Evolutionary conservation across 2,113 vertebrate genomes (phyloP).

Genomic region (Orcinus orca): DNA sequence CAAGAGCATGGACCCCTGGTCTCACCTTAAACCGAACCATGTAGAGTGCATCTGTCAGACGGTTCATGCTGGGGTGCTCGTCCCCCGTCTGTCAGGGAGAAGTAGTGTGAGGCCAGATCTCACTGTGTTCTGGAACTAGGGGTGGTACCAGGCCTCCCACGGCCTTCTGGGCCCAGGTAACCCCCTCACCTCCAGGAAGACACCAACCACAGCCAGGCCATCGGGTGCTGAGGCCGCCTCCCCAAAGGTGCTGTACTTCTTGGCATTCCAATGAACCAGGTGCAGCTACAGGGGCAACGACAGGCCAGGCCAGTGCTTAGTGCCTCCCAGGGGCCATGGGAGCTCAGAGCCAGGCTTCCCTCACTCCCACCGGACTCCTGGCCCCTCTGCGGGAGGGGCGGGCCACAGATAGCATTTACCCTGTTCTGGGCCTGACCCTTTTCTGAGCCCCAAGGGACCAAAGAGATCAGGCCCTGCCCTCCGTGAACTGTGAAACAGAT

Average conservation of each 20-base stretch:
- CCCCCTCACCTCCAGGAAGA: constrained; percentile 93
- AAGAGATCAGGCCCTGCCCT: not conserved
- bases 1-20: not conserved
- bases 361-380: not conserved
- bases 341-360: not conserved
- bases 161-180: not conserved
- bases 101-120: not conserved
- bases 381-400: not conserved
- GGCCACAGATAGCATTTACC: not conserved
- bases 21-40: constrained; percentile 97
- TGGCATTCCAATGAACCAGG: constrained; percentile 97
- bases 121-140: not conserved
- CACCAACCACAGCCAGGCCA: constrained; percentile 93
- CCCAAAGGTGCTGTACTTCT: constrained; percentile 90
- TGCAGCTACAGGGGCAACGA: constrained; percentile 87
- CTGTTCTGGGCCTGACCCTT: not conserved
- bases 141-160: not conserved
- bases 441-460: not conserved
- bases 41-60: constrained; percentile 93
- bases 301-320: not conserved
- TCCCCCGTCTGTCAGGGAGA: constrained; percentile 86
- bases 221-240: constrained; percentile 91
- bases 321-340: not conserved
- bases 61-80: constrained; percentile 90
- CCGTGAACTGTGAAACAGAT: not conserved